phyloP scores from a whole-genome alignment of 92 coral and sea anemone species.

The Palythoa grandiflora region DNA sequence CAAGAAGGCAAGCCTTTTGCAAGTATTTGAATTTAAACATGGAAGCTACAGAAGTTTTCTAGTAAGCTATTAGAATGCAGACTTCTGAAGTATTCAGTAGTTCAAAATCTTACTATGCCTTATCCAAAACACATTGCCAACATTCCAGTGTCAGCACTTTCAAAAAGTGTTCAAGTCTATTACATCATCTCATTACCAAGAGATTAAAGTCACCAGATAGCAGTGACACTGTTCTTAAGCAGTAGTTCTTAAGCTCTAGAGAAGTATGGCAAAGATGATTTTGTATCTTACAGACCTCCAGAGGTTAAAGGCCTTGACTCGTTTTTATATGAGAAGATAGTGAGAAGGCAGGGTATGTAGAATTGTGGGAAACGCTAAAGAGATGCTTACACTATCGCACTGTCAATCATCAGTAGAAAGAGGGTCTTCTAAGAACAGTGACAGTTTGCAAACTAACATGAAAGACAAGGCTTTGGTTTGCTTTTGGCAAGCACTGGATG shows the following conservation, averaged over 20 bases:
- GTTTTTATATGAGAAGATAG: constrained; percentile 40
- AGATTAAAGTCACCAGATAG: neutral
- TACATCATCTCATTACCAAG: neutral
- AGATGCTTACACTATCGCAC: constrained; percentile 58
- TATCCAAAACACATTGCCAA: neutral
- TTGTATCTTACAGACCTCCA: constrained; percentile 43
- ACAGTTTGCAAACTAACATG: constrained; percentile 56
- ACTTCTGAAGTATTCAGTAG: neutral
- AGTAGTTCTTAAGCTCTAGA: neutral
- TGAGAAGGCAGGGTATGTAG: constrained; percentile 55
- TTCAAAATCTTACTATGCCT: neutral
- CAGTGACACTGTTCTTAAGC: neutral
- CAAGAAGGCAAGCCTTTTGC: constrained; percentile 51
- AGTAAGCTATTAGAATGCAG: neutral
- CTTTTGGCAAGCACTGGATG: constrained; percentile 47
- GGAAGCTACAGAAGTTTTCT: neutral
- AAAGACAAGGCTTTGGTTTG: constrained; percentile 43
- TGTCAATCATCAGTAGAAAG: constrained; percentile 54
- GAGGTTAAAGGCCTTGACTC: constrained; percentile 45
- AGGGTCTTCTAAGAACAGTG: constrained; percentile 58
- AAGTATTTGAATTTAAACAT: constrained; percentile 43
- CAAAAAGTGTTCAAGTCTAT: neutral
- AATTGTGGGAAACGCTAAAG: constrained; percentile 45
- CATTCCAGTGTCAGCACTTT: neutral
- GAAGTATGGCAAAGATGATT: constrained; percentile 59